phyloP scores from a whole-genome alignment of 2,113 vertebrate genomes.

The Archilochus colubris region DNA sequence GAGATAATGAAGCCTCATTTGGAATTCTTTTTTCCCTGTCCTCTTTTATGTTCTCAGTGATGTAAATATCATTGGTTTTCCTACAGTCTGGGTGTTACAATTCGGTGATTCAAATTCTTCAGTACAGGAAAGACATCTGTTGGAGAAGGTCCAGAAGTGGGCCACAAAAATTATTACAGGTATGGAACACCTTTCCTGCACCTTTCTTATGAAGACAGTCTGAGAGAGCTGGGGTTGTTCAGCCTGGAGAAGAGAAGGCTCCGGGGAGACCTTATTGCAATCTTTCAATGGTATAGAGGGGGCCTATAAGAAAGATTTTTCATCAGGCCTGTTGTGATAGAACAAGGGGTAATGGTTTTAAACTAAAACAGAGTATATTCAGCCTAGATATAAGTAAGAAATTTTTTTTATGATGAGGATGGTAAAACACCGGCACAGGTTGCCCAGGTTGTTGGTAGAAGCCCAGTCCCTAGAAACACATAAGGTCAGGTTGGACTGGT shows the following conservation, averaged over 20 bases:
- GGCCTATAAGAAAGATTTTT: neutral
- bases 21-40: neutral
- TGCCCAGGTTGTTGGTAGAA: no score
- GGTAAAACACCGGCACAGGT: no score
- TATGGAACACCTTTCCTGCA: neutral
- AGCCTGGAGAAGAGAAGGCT: neutral
- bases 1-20: neutral
- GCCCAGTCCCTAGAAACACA: no score
- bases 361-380: neutral
- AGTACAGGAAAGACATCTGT: neutral
- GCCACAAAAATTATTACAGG: neutral
- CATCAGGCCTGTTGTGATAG: neutral
- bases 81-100: neutral
- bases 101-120: fast-evolving
- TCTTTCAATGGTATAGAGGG: neutral
- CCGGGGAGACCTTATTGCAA: fast-evolving
- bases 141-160: neutral
- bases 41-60: neutral
- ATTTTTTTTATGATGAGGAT: no score
- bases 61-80: neutral
- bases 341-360: neutral
- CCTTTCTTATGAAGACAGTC: neutral
- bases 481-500: no score
- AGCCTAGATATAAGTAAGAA: no score
- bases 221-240: neutral